These are phyloP conservation scores for Parapristionchus giblindavisi DNA, from an alignment of 2,888 invertebrate genomes.

Conservation along the genomic window DNA sequence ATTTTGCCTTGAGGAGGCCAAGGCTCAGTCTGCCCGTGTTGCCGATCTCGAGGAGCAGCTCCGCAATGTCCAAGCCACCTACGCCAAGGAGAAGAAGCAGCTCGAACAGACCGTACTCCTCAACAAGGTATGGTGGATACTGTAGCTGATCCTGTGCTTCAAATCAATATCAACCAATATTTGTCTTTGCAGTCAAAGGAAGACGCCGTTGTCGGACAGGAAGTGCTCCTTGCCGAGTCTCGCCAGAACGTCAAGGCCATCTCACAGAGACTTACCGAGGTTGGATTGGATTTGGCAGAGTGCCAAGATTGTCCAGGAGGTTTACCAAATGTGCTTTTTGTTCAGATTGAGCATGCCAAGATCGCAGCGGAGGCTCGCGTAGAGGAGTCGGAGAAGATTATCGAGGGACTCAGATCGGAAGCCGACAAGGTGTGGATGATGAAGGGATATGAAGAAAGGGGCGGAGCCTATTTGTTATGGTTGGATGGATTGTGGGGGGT, in stretches of 20 bases:
- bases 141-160: neutral
- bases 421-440: neutral
- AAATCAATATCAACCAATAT: neutral
- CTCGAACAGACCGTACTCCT: slow-evolving; percentile 16
- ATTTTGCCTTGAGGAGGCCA: neutral
- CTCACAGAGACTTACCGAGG: slow-evolving; percentile 16
- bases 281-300: neutral
- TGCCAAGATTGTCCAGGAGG: neutral
- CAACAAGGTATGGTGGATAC: slow-evolving; percentile 24
- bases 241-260: slow-evolving; percentile 36
- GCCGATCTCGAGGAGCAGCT: slow-evolving; percentile 29
- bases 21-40: neutral
- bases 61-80: neutral
- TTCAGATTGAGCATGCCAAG: slow-evolving; percentile 26
- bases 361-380: neutral
- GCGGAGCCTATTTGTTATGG: neutral
- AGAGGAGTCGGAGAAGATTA: neutral
- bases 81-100: slow-evolving; percentile 33
- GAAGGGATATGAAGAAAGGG: neutral
- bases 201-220: slow-evolving; percentile 9
- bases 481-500: too few relatives aligned
- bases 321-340: neutral
- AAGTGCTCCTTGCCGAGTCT: slow-evolving; percentile 33
- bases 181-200: slow-evolving; percentile 9
- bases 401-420: slow-evolving; percentile 11